Base-by-base conservation (phyloP, 92 coral and sea anemone species). In the Diadumene lineata region DNA sequence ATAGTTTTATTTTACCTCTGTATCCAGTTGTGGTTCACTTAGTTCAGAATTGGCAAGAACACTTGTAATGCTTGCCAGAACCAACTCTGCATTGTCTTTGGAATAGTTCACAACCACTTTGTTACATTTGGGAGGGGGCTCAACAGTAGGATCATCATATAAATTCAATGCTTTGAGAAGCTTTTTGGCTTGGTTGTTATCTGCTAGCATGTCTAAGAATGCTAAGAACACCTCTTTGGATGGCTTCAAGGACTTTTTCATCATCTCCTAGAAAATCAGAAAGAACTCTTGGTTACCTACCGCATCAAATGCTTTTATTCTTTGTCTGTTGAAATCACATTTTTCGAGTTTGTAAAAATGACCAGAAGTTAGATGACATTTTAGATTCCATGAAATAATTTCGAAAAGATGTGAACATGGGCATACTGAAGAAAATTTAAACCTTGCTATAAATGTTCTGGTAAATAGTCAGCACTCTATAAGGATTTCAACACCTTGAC, bases 81-180 rank as follows among this genome's bases (percentile, higher is more conserved):
- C 82, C 68, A 68, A 22, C 0, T 78, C 82, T 9, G 64, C 60
- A 53, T 67, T 67, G 32, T 68, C 82, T 69, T 68, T 56, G 11
- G 77, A 56, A 28, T 72, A 62, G 0, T 57, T 18, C 10, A 72
- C 56, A 28, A 72, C 31, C 13, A 72, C 31, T 72, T 72, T 72
- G 43, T 57, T 72, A 43, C 77, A 72, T 24, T 72, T 72, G 6
- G 51, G 48, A 56, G 77, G 56, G 31, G 66, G 66, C 21, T 2
- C 26, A 21, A 72, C 34, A 11, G 77, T 7, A 31, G 51, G 23
- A 32, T 72, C 77, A 31, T 56, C 64, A 28, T 56, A 44, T 7
- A n/a, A n/a, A 56, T 15, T 46, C 55, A 72, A 72, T 1, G 77
- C 77, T 31, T 72, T 48, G 11, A 72, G 53, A n/a, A 72, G 26